Base-by-base conservation (phyloP, 1,140 invertebrate genomes). In the Bombus picipes region DNA sequence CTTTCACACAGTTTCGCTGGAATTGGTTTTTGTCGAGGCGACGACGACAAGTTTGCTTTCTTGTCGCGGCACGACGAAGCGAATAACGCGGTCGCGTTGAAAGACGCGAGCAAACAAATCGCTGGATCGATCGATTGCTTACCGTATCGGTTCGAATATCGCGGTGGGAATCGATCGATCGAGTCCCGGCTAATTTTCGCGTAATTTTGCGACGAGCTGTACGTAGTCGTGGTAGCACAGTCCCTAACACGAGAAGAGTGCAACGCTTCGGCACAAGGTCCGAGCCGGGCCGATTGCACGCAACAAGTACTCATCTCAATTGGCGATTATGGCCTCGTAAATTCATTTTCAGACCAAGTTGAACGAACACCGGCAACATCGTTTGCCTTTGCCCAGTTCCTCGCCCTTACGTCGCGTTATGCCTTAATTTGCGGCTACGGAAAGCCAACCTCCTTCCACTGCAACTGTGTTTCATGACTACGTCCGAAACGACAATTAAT, bases 261-360 rank as follows among this genome's bases (percentile, higher is more conserved):
- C 85, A 88, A 88, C 81, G 83, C 81, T 85, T 91, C 71, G 87
- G 79, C 70, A 70, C 87, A 86, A 92, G 89, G 92, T 85, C 85
- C 87, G 77, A 81, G 47, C 39, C 89, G 79, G 59, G 65, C 72
- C 32, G 85, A 85, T 88, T 80, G 85, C 88, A 82, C 59, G 87
- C 75, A 88, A 89, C 86, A 85, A 90, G 89, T 84, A 82, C 71
- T 90, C 85, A 81, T 91, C 89, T 91, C 93, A 93, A 93, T 93
- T 93, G 91, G 86, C 88, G 90, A 93, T 93, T 92, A 91, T 83
- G 83, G 81, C 85, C 83, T 87, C 93, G 89, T 94, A 93, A 94
- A 94, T 94, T 94, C 90, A 92, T 94, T 93, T 93, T 89, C 87
- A 93, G 92, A 90, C 81, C 87, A 79, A 91, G 90, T 91, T 88